These are phyloP conservation scores for Sternotherus odoratus DNA, from an alignment of 2,797 vertebrate genomes.

Conservation along the genomic window DNA sequence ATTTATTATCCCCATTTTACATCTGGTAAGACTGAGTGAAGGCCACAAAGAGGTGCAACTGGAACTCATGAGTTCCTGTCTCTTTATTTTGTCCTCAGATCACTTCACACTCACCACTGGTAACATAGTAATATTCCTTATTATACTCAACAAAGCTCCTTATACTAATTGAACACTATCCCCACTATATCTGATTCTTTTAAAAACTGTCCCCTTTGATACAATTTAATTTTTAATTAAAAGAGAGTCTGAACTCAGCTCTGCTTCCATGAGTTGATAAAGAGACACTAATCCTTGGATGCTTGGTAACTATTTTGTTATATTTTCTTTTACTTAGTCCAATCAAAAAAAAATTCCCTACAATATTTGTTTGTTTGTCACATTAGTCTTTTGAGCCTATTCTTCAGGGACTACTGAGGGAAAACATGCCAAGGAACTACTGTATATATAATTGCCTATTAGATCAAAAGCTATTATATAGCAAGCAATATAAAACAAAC, in stretches of 20 bases:
- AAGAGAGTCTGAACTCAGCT: background rate
- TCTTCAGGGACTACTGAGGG: background rate
- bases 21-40: background rate
- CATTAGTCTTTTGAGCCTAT: slow-evolving; percentile 35
- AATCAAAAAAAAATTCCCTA: slow-evolving; percentile 33
- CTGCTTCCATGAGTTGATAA: background rate
- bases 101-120: background rate
- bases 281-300: background rate
- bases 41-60: background rate
- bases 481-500: slow-evolving; percentile 28
- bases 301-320: background rate
- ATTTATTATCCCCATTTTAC: background rate
- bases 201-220: background rate
- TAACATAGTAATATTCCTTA: background rate
- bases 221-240: slow-evolving; percentile 39
- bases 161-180: background rate
- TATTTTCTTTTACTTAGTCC: background rate
- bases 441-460: slow-evolving; percentile 3
- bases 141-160: background rate
- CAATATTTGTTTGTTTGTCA: background rate
- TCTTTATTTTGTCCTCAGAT: rapidly evolving
- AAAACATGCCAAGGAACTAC: background rate
- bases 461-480: slow-evolving; percentile 39
- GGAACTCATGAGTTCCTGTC: background rate
- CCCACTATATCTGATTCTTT: background rate